Conservation (phyloP, 2,797 vertebrate species). For the Diplodus puntazzo region DNA sequence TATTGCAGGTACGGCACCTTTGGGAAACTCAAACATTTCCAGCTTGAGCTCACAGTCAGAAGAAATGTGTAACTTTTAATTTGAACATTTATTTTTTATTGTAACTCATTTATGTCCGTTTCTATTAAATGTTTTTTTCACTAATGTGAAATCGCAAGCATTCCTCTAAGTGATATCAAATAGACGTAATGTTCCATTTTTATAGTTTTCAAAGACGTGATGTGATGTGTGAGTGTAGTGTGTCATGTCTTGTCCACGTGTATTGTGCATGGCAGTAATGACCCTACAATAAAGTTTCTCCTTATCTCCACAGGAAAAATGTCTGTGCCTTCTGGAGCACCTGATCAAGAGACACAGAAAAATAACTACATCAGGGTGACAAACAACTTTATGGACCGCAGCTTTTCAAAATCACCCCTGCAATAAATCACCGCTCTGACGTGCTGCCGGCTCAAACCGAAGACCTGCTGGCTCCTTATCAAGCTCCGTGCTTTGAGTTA, state of each 20-base stretch:
- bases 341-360: conserved; percentile 38
- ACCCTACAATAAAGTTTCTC: conserved; percentile 31
- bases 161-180: not conserved
- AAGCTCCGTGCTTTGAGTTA: not conserved
- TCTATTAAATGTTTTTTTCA: not conserved
- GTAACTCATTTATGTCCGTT: not conserved
- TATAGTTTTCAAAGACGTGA: not conserved
- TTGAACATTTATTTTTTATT: not conserved
- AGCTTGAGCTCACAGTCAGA: not conserved
- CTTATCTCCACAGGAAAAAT: conserved; percentile 76
- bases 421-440: not conserved
- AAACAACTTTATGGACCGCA: conserved; percentile 44
- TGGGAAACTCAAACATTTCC: not conserved
- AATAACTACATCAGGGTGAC: conserved; percentile 1
- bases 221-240: not conserved
- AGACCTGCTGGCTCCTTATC: conserved; percentile 11
- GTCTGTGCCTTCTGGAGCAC: conserved; percentile 75
- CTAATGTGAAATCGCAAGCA: not conserved
- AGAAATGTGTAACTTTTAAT: not conserved
- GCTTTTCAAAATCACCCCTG: not conserved
- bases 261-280: conserved; percentile 23
- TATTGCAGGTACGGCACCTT: conserved; percentile 81
- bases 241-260: conserved; percentile 34
- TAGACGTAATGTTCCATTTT: not conserved
- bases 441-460: not conserved